phyloP scores from a whole-genome alignment of 2,113 vertebrate genomes.

The Brienomyrus longianalis region DNA sequence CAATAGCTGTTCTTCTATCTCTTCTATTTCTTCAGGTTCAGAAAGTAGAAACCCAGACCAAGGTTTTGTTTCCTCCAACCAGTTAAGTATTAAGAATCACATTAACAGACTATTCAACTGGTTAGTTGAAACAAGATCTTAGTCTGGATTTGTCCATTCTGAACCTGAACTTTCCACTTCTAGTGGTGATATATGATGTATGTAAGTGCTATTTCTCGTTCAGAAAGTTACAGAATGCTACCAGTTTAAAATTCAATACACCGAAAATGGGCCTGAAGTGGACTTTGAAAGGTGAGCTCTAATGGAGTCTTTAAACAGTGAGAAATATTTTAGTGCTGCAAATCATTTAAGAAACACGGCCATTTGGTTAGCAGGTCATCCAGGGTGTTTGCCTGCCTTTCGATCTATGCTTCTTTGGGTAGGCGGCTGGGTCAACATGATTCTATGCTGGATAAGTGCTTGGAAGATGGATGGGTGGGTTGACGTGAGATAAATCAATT shows the following conservation, averaged over 20 bases:
- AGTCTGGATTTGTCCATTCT: not conserved
- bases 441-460: not conserved
- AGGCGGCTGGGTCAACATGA: not conserved
- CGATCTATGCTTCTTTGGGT: not conserved
- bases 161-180: not conserved
- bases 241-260: slow-evolving; percentile 89
- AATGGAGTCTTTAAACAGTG: not conserved
- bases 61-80: not conserved
- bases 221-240: slow-evolving; percentile 90
- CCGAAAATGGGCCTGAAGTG: slow-evolving; percentile 66
- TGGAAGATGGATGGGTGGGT: not conserved
- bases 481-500: not conserved
- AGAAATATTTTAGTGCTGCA: not conserved
- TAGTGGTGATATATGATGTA: not conserved
- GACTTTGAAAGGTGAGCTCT: slow-evolving; percentile 76
- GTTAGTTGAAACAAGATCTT: not conserved
- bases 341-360: not conserved
- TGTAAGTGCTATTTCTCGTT: slow-evolving; percentile 36
- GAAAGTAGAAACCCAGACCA: not conserved
- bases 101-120: not conserved
- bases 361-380: not conserved
- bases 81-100: not conserved
- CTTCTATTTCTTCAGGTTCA: not conserved
- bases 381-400: not conserved
- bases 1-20: not conserved